Evolutionary conservation across 1,140 invertebrate genomes (phyloP).

Genomic region (Anastatus disparis): DNA sequence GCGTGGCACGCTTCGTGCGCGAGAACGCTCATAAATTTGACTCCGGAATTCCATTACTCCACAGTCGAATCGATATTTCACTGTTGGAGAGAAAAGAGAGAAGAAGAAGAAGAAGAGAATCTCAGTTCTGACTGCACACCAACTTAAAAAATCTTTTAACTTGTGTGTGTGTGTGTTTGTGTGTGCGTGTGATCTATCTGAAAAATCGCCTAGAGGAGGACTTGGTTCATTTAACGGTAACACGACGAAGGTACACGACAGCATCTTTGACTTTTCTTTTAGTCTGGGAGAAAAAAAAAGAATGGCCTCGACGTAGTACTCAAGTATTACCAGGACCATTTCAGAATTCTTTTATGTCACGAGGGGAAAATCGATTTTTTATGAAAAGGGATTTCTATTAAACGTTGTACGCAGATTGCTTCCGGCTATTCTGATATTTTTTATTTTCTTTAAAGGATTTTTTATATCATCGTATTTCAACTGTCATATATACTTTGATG

Average conservation of each 20-base stretch:
- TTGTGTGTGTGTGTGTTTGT: no score
- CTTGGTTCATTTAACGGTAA: constrained; percentile 34
- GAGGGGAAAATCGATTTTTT: background rate
- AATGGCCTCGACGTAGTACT: background rate
- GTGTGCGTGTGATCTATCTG: constrained; percentile 12
- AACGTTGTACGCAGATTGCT: background rate
- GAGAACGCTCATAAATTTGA: constrained; percentile 56
- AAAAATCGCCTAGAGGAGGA: constrained; percentile 31
- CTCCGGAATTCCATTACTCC: constrained; percentile 58
- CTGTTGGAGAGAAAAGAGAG: constrained; percentile 35
- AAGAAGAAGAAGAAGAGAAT: constrained; percentile 39
- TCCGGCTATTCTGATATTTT: background rate
- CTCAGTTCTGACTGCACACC: background rate
- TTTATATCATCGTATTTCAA: no score
- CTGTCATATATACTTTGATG: no score
- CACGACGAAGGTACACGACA: background rate
- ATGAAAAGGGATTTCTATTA: constrained; percentile 17
- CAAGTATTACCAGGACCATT: constrained; percentile 13
- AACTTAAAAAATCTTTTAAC: no score
- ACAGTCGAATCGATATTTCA: constrained; percentile 55
- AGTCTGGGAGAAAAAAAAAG: background rate
- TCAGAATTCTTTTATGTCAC: background rate
- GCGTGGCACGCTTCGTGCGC: constrained; percentile 37
- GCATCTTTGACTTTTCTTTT: background rate
- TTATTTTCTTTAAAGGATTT: no score